Percentiles rank a stretch among this genome's conserved stretches.
phyloP scores from a whole-genome alignment of 1,140 invertebrate species.

The Rhagoletis pomonella region DNA sequence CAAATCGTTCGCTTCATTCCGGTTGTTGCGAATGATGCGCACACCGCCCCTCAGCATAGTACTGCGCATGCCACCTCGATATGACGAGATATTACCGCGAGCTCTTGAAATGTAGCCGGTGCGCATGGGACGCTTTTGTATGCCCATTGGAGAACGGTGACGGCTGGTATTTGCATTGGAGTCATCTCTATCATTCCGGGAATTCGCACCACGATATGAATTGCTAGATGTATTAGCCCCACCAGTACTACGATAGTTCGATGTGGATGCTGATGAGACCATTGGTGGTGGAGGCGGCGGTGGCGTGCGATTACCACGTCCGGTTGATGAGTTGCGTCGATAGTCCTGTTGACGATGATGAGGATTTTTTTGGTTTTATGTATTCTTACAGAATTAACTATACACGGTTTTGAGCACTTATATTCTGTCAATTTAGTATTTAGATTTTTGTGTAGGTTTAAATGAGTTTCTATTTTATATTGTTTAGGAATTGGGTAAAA shows the following conservation, averaged over 20 bases:
- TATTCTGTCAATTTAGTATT: slow-evolving; percentile 42
- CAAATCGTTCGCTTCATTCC: slow-evolving; percentile 67
- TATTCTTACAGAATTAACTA: slow-evolving; percentile 55
- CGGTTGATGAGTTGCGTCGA: slow-evolving; percentile 67
- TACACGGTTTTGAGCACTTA: slow-evolving; percentile 61
- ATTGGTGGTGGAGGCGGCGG: slow-evolving; percentile 55
- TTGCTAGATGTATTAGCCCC: slow-evolving; percentile 21
- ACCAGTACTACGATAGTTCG: slow-evolving; percentile 39
- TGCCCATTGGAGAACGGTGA: slow-evolving; percentile 70
- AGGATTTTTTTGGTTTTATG: slow-evolving; percentile 65
- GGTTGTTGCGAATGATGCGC: slow-evolving; percentile 63
- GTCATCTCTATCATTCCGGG: slow-evolving; percentile 67
- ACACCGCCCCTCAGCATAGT: slow-evolving; percentile 67
- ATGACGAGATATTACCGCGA: slow-evolving; percentile 64
- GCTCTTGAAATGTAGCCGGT: slow-evolving; percentile 64
- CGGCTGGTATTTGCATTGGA: slow-evolving; percentile 64
- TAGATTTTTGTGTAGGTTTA: slow-evolving; percentile 56
- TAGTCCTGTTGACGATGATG: slow-evolving; percentile 73
- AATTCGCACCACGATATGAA: slow-evolving; percentile 63
- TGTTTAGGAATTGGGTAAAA: slow-evolving; percentile 53
- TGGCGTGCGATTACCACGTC: slow-evolving; percentile 56
- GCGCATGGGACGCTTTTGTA: slow-evolving; percentile 69
- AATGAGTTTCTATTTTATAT: slow-evolving; percentile 51
- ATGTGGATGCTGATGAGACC: slow-evolving; percentile 33
- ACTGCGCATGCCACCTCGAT: slow-evolving; percentile 66